Base-by-base conservation (phyloP, 2,113 vertebrate species). In the Chaetura pelagica region DNA sequence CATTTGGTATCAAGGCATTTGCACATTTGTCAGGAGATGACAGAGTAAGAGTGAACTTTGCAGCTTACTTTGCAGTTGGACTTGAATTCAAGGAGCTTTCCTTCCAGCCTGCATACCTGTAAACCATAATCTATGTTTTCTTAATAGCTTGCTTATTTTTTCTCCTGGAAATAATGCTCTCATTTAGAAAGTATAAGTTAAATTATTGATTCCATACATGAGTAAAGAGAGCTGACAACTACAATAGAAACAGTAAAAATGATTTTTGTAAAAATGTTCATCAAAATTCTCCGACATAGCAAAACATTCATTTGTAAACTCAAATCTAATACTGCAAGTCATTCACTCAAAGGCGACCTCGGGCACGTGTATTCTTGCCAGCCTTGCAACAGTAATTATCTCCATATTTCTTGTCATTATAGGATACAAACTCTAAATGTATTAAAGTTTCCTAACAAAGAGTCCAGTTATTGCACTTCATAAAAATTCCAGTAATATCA, bases 161-260 rank as follows among this genome's bases (percentile, higher is more conserved):
- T 51, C 58, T 12, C 11, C 93, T 95, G 83, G 93, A 95, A 93
- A 87, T 90, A 94, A 83, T 93, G 86, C 78, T 95, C 90, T 94
- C 87, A 35, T 73, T 95, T 97, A 94, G 93, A 96, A 90, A 92
- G 84, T 63, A 90, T 73, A 86, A 98, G 87, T 94, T 95, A 90
- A 95, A 96, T 93, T 95, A 95, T 95, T 87, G 84, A 92, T 97
- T 94, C 80, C 92, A 94, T 95, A 90, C 77, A 76, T 87, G 86
- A 92, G 69, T 87, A 95, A 83, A 94, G 96, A 96, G 74, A 92
- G 87, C 84, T 92, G 95, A 96, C 80, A 97, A 92, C 87, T 93
- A 97, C 93, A 84, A 96, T 97, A 98, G 73, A 98, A 98, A 98
- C 55, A 2, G 95, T 97, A 97, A 96, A 98, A 98, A 98, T 93